Evolutionary conservation across 2,797 vertebrate species (phyloP).

Genomic region (Sebastiscus albofasciatus): DNA sequence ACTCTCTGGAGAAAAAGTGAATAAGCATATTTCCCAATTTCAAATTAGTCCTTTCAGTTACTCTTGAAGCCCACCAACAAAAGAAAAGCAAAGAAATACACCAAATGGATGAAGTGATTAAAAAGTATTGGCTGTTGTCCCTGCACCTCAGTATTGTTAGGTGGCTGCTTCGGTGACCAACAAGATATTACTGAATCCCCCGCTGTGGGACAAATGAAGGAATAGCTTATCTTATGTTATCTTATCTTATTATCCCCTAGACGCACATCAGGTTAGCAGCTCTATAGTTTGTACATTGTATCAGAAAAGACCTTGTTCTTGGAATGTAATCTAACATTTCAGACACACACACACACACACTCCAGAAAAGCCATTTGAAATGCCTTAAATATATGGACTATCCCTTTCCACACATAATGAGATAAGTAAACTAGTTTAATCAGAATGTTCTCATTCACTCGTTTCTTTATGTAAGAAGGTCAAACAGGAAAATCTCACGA

Average conservation of each 20-base stretch:
- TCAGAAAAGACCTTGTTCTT: not conserved
- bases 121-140: not conserved
- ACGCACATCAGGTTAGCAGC: not conserved
- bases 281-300: not conserved
- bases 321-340: not conserved
- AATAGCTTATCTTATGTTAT: too few species aligned
- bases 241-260: not conserved
- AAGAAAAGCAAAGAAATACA: not conserved
- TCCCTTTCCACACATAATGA: not conserved
- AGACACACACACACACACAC: not conserved
- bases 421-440: not conserved
- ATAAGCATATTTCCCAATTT: not conserved
- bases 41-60: not conserved
- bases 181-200: not conserved
- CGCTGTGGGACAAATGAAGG: too few species aligned
- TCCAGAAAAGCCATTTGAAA: not conserved
- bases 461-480: not conserved
- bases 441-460: not conserved
- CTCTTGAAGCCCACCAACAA: not conserved
- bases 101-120: not conserved
- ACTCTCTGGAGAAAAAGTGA: not conserved
- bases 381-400: not conserved
- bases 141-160: not conserved
- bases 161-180: not conserved
- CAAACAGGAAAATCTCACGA: not conserved